Conservation (phyloP, 2,888 invertebrate genomes). For the Ptychoptera contaminata region DNA sequence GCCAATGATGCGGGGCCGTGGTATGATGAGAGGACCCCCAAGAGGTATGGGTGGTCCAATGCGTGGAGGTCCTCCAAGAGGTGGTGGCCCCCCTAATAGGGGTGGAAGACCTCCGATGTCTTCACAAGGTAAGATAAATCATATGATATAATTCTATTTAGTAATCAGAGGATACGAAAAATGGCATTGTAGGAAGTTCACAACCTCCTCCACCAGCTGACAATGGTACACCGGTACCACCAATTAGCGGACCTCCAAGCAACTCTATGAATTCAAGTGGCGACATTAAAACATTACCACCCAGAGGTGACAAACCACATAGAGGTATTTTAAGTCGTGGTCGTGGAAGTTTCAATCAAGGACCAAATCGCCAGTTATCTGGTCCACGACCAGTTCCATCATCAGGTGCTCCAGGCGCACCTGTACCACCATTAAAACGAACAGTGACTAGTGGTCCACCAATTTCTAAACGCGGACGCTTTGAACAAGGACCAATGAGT, state of each 20-base stretch:
- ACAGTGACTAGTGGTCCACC: constrained; percentile 27
- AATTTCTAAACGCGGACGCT: constrained; percentile 29
- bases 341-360: constrained; percentile 23
- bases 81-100: constrained; percentile 14
- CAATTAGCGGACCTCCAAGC: too few relatives aligned
- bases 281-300: too few relatives aligned
- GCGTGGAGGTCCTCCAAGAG: constrained; percentile 21
- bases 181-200: constrained; percentile 1
- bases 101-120: background rate
- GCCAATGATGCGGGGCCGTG: constrained; percentile 21
- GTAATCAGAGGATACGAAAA: background rate
- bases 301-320: too few relatives aligned
- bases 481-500: constrained; percentile 27
- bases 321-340: background rate
- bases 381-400: constrained; percentile 23
- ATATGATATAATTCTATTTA: background rate
- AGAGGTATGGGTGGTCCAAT: constrained; percentile 13
- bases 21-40: constrained; percentile 14
- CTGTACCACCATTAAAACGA: constrained; percentile 28
- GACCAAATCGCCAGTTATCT: constrained; percentile 5
- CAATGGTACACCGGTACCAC: background rate
- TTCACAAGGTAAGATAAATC: constrained; percentile 1
- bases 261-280: too few relatives aligned
- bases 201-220: constrained; percentile 1
- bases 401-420: constrained; percentile 28